Evolutionary conservation across 2,113 vertebrate genomes (phyloP).

Genomic region (Ictalurus punctatus): DNA sequence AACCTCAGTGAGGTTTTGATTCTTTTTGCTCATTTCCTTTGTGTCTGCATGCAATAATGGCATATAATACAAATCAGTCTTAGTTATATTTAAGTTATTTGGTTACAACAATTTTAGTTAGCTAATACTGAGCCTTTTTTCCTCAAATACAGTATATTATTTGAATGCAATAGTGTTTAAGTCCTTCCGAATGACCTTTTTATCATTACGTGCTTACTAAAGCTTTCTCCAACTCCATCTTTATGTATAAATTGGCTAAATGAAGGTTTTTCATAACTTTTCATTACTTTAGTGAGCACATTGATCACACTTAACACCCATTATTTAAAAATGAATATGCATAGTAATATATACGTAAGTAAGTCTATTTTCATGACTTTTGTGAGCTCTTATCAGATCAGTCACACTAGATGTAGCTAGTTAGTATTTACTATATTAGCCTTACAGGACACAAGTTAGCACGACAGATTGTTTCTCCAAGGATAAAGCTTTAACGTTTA

Average conservation of each 20-base stretch:
- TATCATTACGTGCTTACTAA: background rate
- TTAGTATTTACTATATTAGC: background rate
- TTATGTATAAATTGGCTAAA: background rate
- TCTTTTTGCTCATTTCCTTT: constrained; percentile 10
- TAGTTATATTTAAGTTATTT: too few relatives aligned
- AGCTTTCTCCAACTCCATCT: background rate
- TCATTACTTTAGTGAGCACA: background rate
- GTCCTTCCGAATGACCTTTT: background rate
- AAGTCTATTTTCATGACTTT: background rate
- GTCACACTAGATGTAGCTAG: background rate
- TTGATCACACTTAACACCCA: background rate
- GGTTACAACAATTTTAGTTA: background rate
- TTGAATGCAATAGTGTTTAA: too few relatives aligned
- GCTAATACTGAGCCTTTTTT: too few relatives aligned
- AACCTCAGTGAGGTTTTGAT: background rate
- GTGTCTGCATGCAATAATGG: too few relatives aligned
- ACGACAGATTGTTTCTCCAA: background rate
- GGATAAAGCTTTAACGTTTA: background rate
- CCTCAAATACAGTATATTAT: too few relatives aligned
- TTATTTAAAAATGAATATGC: background rate
- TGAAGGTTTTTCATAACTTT: background rate
- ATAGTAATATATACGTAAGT: too few relatives aligned
- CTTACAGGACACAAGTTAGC: background rate
- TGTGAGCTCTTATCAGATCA: background rate
- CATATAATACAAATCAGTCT: too few relatives aligned